These are phyloP conservation scores for Nephrotoma appendiculata DNA, from an alignment of 2,888 invertebrate species.

Conservation along the genomic window DNA sequence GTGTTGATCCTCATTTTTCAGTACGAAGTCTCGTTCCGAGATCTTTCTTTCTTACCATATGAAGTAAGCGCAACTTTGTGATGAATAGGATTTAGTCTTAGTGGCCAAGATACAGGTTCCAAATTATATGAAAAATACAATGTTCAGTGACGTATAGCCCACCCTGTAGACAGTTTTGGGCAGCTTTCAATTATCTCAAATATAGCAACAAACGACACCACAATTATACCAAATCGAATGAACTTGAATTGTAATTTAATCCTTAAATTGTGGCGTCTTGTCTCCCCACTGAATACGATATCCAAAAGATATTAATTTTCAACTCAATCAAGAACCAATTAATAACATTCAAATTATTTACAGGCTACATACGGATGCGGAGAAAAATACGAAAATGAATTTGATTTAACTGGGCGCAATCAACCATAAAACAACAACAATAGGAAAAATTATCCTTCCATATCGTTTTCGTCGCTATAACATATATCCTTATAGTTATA, in stretches of 20 bases:
- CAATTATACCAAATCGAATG: not conserved
- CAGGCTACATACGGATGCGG: not conserved
- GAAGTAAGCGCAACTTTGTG: too few relatives aligned
- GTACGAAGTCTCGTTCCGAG: too few relatives aligned
- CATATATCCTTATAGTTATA: not conserved
- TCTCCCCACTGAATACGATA: not conserved
- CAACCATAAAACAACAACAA: not conserved
- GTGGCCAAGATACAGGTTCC: too few relatives aligned
- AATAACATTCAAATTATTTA: not conserved
- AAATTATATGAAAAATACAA: too few relatives aligned
- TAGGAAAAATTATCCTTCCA: not conserved
- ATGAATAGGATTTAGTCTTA: too few relatives aligned
- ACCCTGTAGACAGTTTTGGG: too few relatives aligned
- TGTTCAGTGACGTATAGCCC: too few relatives aligned
- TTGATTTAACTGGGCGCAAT: not conserved
- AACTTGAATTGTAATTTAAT: not conserved
- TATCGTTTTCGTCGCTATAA: not conserved
- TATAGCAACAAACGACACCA: too few relatives aligned
- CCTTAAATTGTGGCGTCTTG: not conserved
- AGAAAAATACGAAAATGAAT: not conserved
- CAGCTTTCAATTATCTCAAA: too few relatives aligned
- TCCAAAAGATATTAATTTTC: not conserved
- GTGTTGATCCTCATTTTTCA: too few relatives aligned
- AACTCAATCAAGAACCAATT: not conserved
- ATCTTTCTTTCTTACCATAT: too few relatives aligned